These are phyloP conservation scores for Urechis unicinctus DNA, from an alignment of 2,888 invertebrate genomes.

Conservation along the genomic window DNA sequence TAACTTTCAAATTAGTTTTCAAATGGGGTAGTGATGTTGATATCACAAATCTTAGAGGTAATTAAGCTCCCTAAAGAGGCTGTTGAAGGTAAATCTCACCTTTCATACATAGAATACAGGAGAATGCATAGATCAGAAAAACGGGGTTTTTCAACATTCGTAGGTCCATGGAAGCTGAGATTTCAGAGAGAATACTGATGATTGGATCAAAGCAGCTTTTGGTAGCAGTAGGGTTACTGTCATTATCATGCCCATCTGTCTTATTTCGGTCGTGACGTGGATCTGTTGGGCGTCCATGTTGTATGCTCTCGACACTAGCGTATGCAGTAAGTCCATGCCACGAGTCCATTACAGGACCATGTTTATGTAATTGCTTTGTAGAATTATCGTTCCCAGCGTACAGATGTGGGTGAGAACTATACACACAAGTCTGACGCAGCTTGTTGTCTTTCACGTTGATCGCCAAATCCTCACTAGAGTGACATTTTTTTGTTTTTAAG, in stretches of 20 bases:
- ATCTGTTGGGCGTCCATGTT: not conserved
- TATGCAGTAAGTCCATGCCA: not conserved
- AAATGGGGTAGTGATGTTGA: not conserved
- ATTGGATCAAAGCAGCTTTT: not conserved
- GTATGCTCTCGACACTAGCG: not conserved
- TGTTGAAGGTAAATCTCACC: slow-evolving; percentile 22
- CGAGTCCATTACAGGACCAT: no score
- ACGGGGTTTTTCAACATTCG: slow-evolving; percentile 77
- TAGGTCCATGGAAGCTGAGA: slow-evolving; percentile 57
- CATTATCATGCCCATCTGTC: no score
- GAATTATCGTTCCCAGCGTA: no score
- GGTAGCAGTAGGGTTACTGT: not conserved
- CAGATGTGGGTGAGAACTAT: not conserved
- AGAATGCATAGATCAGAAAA: slow-evolving; percentile 56
- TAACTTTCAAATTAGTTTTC: no score
- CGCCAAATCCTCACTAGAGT: not conserved
- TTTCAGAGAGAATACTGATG: not conserved
- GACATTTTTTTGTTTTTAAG: no score
- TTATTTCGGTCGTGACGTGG: no score
- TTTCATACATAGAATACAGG: slow-evolving; percentile 38
- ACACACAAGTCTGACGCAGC: not conserved
- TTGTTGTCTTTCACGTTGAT: not conserved
- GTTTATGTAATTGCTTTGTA: no score
- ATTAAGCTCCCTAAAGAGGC: not conserved
- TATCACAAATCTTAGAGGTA: slow-evolving; percentile 28